These are phyloP conservation scores for Helleia helle DNA, from an alignment of 2,888 invertebrate genomes.

Conservation along the genomic window DNA sequence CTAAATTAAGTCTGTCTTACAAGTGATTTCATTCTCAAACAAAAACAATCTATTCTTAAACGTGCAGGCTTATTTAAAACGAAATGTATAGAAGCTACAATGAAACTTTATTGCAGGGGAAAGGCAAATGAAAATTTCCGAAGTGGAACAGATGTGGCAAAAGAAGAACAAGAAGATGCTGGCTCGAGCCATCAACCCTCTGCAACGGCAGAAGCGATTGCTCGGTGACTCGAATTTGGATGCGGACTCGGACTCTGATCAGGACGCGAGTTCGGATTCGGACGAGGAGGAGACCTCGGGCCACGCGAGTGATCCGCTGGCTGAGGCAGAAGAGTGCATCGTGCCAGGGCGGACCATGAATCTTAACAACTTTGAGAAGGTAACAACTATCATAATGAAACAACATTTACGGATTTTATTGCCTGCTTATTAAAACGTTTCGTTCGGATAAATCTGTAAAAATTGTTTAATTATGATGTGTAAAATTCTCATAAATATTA, in stretches of 20 bases:
- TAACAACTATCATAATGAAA: too few species aligned
- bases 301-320: constrained; percentile 28
- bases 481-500: too few species aligned
- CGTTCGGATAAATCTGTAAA: too few species aligned
- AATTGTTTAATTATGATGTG: too few species aligned
- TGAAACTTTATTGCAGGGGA: too few species aligned
- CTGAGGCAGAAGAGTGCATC: constrained; percentile 83
- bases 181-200: constrained; percentile 39
- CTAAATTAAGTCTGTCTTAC: too few species aligned
- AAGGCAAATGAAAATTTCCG: constrained; percentile 79
- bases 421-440: too few species aligned
- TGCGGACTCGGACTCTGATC: constrained; percentile 53
- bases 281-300: constrained; percentile 43
- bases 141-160: constrained; percentile 84
- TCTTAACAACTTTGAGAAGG: constrained; percentile 36
- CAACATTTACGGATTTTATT: too few species aligned
- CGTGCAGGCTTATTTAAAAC: too few species aligned
- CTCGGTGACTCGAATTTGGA: constrained; percentile 36
- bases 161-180: constrained; percentile 69
- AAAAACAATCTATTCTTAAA: too few species aligned
- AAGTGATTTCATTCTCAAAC: too few species aligned
- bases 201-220: constrained; percentile 34
- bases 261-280: constrained; percentile 49
- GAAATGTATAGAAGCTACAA: too few species aligned
- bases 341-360: constrained; percentile 47